Evolutionary conservation across 2,113 vertebrate species (phyloP).

Genomic region (Aythya baeri): DNA sequence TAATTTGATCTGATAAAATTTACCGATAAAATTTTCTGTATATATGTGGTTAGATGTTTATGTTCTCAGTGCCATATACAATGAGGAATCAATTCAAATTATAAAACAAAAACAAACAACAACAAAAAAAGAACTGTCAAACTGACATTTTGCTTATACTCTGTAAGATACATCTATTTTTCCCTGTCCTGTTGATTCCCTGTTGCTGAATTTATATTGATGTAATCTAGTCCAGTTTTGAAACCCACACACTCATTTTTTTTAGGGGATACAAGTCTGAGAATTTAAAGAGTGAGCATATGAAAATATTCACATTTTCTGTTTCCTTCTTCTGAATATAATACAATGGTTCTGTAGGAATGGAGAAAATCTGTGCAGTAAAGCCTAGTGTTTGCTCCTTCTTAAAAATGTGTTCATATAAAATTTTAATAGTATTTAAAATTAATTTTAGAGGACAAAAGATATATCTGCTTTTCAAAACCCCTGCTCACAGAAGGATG

Average conservation of each 20-base stretch:
- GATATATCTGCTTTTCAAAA: background rate
- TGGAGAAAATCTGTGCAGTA: background rate
- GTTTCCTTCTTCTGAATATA: background rate
- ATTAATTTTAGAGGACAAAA: background rate
- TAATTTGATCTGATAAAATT: background rate
- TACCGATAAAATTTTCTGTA: background rate
- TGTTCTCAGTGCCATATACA: background rate
- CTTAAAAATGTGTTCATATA: background rate
- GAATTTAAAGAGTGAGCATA: background rate
- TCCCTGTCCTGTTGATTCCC: background rate
- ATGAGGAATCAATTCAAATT: background rate
- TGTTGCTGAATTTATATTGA: background rate
- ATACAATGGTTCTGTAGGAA: background rate
- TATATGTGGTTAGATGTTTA: background rate
- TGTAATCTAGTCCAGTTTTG: background rate
- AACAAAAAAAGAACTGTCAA: background rate
- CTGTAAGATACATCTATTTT: background rate
- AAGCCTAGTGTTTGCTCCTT: background rate
- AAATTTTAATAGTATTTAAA: background rate
- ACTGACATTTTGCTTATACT: rapidly evolving
- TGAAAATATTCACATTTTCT: background rate
- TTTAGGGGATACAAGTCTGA: background rate
- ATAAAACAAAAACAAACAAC: too few relatives aligned
- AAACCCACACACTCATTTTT: background rate
- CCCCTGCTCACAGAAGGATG: background rate